Conservation (phyloP, 2,888 invertebrate genomes). For the Mesorhabditis belari region DNA sequence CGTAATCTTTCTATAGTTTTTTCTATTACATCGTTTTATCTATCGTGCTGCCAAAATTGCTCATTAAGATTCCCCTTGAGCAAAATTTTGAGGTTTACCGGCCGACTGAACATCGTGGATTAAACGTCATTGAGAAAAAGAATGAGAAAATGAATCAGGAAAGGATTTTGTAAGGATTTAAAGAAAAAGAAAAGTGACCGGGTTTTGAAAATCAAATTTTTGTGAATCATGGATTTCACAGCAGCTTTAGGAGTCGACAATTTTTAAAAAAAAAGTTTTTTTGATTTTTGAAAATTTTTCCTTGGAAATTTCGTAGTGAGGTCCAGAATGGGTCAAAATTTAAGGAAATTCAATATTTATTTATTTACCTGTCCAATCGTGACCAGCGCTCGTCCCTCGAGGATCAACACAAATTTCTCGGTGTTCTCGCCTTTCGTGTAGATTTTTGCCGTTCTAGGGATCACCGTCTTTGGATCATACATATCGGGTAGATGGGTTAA, state of each 20-base stretch:
- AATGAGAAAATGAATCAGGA: neutral
- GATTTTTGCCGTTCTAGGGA: constrained; percentile 47
- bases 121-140: too few relatives aligned
- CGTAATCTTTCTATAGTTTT: too few relatives aligned
- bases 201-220: too few relatives aligned
- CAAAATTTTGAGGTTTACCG: too few relatives aligned
- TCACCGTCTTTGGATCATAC: constrained; percentile 33
- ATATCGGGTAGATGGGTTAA: constrained; percentile 39
- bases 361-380: constrained; percentile 67
- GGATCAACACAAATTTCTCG: constrained; percentile 87
- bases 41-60: too few relatives aligned
- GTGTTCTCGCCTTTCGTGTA: constrained; percentile 60
- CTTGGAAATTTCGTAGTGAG: neutral
- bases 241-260: neutral
- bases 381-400: constrained; percentile 82
- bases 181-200: neutral
- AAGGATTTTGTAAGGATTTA: neutral
- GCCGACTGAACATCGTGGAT: too few relatives aligned
- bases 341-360: neutral
- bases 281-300: neutral
- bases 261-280: neutral
- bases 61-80: too few relatives aligned
- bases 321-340: neutral
- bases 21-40: too few relatives aligned
- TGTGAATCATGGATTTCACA: too few relatives aligned